Conservation (phyloP, 2,113 vertebrate genomes). For the Coptodon rendalli region DNA sequence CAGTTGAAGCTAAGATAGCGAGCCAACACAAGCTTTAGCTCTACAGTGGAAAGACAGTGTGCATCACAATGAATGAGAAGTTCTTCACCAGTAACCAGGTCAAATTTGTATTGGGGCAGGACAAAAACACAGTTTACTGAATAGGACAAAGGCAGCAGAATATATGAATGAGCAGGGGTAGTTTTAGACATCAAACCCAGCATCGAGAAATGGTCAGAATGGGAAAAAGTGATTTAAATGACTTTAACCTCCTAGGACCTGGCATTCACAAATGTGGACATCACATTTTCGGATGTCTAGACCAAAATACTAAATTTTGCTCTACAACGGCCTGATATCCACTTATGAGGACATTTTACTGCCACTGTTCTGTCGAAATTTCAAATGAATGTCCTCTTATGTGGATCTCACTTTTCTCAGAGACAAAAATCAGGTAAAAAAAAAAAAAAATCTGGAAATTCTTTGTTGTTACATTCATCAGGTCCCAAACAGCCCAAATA, state of each 20-base stretch:
- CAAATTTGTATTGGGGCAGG: not conserved
- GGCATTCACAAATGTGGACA: not conserved
- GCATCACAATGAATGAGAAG: not conserved
- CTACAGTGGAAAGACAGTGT: constrained; percentile 1
- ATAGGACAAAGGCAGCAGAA: not conserved
- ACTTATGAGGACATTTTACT: too few species aligned
- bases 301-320: too few species aligned
- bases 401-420: too few species aligned
- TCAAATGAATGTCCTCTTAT: too few species aligned
- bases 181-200: not conserved
- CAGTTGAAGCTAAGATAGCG: constrained; percentile 1
- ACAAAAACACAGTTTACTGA: not conserved
- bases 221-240: not conserved
- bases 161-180: not conserved
- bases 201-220: not conserved
- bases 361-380: too few species aligned
- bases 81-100: not conserved
- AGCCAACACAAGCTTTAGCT: constrained; percentile 12
- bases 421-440: too few species aligned
- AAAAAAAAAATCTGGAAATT: too few species aligned
- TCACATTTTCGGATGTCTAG: too few species aligned
- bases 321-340: too few species aligned
- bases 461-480: too few species aligned
- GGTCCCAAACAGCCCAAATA: too few species aligned
- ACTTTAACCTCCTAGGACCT: not conserved